Evolutionary conservation across 2,888 invertebrate genomes (phyloP), one percentile per base, ranked within the genome.

Genomic region (Scrobipalpa atriplicella): DNA sequence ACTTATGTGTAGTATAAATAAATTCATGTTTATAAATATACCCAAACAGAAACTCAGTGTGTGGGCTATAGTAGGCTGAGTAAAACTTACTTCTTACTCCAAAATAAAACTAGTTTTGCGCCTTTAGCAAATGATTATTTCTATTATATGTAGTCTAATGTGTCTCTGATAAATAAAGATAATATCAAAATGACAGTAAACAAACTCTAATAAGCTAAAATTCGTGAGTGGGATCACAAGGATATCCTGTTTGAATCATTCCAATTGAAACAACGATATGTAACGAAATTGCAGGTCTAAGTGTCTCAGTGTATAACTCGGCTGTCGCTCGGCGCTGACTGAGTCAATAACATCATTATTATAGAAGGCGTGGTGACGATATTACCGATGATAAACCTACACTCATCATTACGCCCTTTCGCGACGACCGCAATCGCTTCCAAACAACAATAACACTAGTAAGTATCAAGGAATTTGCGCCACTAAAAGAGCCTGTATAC

Each of bases 401-500:
- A 80, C 75, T 80, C 56, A 54, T 78, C 84, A 82, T 83, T 86
- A 89, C 91, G 90, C 89, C 90, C 90, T 87, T 89, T 86, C 84
- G 77, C 9, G 11, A 56, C 69, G 62, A 65, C 62, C 66, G 67
- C n/a, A 21, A 29, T n/a, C n/a, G 5, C 38, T 39, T 29, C n/a
- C 54, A 11, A 36, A 52, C 36, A 36, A 64, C 54, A 52, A 58
- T 8, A 58, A 38, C 64, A 11, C 19, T 38, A 16, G 9, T 16
- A 61, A 18, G 10, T 39, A 16, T 39, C 21, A 39, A 39, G 38
- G 39, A 41, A 67, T 62, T 64, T 61, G 61, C 56, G 10, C 6
- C 13, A 56, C 13, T 7, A n/a, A 36, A 16, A 7, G 38, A 2
- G 16, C 56, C 62, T 65, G 68, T 66, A 66, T 41, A 66, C 13